phyloP scores from a whole-genome alignment of 2,888 invertebrate genomes.

The Nephrotoma flavescens region DNA sequence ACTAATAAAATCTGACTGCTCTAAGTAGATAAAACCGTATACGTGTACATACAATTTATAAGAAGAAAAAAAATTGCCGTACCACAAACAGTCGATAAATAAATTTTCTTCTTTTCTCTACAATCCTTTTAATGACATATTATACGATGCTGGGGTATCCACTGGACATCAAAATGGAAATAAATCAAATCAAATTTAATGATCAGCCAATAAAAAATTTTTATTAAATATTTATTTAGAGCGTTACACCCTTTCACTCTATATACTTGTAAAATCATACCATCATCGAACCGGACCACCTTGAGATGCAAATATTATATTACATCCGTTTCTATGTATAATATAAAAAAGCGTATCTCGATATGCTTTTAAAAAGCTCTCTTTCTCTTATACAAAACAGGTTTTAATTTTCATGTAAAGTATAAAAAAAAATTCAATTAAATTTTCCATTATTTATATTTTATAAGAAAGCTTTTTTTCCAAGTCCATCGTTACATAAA shows the following conservation, averaged over 20 bases:
- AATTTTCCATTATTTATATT: not conserved
- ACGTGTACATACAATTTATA: not conserved
- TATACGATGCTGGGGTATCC: not conserved
- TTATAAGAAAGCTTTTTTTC: too few relatives aligned
- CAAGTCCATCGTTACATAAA: too few relatives aligned
- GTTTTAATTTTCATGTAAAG: not conserved
- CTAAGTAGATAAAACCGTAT: not conserved
- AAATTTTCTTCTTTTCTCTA: not conserved
- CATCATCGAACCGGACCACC: not conserved
- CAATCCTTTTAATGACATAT: not conserved
- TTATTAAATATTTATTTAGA: not conserved
- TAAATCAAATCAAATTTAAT: not conserved
- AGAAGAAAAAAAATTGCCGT: not conserved
- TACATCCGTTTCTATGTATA: too few relatives aligned
- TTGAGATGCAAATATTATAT: not conserved
- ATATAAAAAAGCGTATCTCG: too few relatives aligned
- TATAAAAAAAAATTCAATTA: not conserved
- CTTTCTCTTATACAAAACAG: not conserved
- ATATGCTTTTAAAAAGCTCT: not conserved
- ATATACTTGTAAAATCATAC: not conserved
- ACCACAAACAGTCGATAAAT: not conserved
- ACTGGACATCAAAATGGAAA: not conserved
- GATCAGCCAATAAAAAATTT: not conserved
- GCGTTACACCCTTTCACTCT: not conserved
- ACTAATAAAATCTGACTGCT: not conserved